These are phyloP conservation scores for Drosophila pruinosa DNA, from an alignment of 1,140 invertebrate genomes.

Conservation along the genomic window DNA sequence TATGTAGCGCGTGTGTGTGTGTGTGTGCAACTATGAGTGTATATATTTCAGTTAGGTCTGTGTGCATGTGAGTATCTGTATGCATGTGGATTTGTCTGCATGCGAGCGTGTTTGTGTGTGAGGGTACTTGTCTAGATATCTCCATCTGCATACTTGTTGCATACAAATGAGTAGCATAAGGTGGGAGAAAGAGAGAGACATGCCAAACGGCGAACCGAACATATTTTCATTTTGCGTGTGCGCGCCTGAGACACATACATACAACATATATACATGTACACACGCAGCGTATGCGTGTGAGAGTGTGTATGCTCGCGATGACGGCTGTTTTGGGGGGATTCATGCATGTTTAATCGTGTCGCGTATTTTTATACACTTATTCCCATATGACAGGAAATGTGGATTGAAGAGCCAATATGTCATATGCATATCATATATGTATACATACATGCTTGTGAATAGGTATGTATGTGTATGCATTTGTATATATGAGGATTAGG, in stretches of 20 bases:
- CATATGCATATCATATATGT: constrained; percentile 6
- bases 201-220: constrained; percentile 34
- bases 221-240: constrained; percentile 57
- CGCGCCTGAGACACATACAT: constrained; percentile 39
- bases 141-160: constrained; percentile 66
- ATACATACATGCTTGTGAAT: neutral
- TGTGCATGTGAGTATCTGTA: neutral
- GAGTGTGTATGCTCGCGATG: constrained; percentile 9
- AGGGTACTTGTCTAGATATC: constrained; percentile 32
- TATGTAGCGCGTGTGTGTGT: neutral
- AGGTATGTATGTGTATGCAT: neutral
- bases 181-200: constrained; percentile 34
- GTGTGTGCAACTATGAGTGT: neutral
- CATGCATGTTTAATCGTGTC: constrained; percentile 37
- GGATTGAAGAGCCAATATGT: neutral
- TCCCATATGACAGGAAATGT: constrained; percentile 59
- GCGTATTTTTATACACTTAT: constrained; percentile 33
- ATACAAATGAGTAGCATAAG: constrained; percentile 67
- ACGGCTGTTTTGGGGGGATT: constrained; percentile 45
- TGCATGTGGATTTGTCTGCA: constrained; percentile 1
- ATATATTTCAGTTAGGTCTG: neutral
- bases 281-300: neutral
- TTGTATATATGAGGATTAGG: constrained; percentile 15
- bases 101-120: constrained; percentile 1
- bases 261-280: neutral